Evolutionary conservation across 2,797 vertebrate genomes (phyloP).

Genomic region (Tapera naevia): DNA sequence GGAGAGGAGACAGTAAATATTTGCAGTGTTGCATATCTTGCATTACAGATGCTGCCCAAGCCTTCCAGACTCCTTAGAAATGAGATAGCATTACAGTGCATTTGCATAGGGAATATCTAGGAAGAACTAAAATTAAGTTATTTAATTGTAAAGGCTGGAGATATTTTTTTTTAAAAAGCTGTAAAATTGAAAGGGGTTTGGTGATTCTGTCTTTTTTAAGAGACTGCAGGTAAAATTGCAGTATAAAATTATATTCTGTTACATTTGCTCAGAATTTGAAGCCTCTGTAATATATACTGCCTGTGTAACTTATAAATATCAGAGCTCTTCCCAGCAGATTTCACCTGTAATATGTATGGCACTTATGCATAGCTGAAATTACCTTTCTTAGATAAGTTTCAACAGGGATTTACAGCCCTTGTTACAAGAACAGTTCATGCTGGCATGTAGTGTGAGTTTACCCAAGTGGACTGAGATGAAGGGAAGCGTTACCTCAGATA

Average conservation of each 20-base stretch:
- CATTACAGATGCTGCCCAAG: background rate
- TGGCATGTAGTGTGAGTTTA: slow-evolving; percentile 26
- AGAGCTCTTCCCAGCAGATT: background rate
- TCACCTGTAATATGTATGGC: slow-evolving; percentile 2
- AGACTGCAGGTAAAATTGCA: background rate
- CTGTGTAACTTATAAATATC: background rate
- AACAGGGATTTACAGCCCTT: slow-evolving; percentile 42
- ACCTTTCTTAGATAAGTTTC: slow-evolving; percentile 20
- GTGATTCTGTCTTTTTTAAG: background rate
- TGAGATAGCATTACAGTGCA: background rate
- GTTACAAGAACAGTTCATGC: background rate
- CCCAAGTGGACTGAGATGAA: slow-evolving; percentile 36
- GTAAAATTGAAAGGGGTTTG: background rate
- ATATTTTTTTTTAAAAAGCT: background rate
- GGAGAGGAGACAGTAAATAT: background rate
- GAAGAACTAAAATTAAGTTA: background rate
- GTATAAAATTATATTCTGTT: background rate
- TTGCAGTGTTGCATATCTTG: fast-evolving
- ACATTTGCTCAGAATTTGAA: background rate
- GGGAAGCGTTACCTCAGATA: background rate
- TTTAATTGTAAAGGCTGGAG: background rate
- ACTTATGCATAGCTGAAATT: background rate
- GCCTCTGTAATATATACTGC: background rate
- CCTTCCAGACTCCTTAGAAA: background rate
- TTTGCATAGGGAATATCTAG: background rate